A percentile compares a stretch with the other conserved stretches of the same genome.
Conservation (phyloP, 2,797 vertebrate genomes). For the Erithacus rubecula region DNA sequence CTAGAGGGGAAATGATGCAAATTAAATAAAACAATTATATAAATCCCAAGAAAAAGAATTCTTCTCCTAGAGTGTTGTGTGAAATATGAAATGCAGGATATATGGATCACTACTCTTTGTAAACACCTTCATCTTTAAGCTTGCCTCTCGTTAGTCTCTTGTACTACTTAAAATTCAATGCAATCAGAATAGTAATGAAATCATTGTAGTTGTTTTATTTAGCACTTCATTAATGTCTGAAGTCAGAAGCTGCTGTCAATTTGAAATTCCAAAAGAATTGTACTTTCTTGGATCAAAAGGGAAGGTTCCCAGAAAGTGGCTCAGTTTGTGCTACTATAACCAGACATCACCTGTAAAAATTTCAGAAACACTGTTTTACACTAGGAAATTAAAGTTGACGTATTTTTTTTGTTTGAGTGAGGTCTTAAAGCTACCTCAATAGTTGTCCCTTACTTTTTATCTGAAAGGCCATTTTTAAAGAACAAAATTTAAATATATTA, state of each 20-base stretch:
- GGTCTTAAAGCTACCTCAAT: neutral
- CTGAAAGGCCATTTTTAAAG: neutral
- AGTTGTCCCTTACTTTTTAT: neutral
- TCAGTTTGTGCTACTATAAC: neutral
- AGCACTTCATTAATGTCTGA: neutral
- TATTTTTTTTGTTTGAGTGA: neutral
- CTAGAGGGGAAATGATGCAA: rapidly evolving
- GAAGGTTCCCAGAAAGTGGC: neutral
- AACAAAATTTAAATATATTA: neutral
- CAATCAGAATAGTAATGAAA: neutral
- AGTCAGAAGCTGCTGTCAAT: neutral
- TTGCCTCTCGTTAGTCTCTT: rapidly evolving
- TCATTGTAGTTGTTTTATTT: neutral
- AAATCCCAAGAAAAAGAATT: neutral
- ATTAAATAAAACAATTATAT: neutral
- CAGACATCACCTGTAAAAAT: neutral
- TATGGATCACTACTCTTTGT: neutral
- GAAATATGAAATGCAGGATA: neutral
- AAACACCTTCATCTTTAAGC: neutral
- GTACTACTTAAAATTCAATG: neutral
- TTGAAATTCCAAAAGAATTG: neutral
- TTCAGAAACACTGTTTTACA: neutral
- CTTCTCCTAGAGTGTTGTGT: neutral
- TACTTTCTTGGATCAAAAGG: neutral
- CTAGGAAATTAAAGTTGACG: neutral